Percentiles rank a stretch among this genome's conserved stretches.
Evolutionary conservation across 2,888 invertebrate species (phyloP).

Genomic region (Camptogramma bilineatum): DNA sequence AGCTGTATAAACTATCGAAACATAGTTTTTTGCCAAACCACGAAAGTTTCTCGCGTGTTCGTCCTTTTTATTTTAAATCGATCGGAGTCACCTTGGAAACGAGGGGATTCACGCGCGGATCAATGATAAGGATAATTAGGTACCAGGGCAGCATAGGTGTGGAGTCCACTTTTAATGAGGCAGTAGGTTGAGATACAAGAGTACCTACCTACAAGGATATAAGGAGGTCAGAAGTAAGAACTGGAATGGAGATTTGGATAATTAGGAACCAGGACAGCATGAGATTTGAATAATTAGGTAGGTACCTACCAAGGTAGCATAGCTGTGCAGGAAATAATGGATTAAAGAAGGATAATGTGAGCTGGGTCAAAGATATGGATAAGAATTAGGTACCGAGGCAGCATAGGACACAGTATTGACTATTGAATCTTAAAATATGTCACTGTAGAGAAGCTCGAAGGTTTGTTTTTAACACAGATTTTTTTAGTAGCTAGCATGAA

Average conservation of each 20-base stretch:
- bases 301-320: too few relatives aligned
- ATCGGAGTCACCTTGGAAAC: slow-evolving; percentile 34
- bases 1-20: slow-evolving; percentile 28
- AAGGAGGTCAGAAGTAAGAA: neutral
- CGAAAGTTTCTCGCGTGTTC: slow-evolving; percentile 25
- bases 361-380: too few relatives aligned
- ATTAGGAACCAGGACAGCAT: too few relatives aligned
- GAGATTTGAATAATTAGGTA: too few relatives aligned
- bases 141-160: slow-evolving; percentile 24
- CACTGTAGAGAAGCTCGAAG: too few relatives aligned
- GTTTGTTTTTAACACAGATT: too few relatives aligned
- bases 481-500: too few relatives aligned
- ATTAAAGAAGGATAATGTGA: too few relatives aligned
- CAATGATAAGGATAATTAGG: slow-evolving; percentile 19
- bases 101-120: slow-evolving; percentile 34
- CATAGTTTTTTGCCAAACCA: slow-evolving; percentile 32
- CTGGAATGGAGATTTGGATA: neutral
- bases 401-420: too few relatives aligned
- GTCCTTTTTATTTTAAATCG: slow-evolving; percentile 33
- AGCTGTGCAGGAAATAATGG: too few relatives aligned
- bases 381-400: too few relatives aligned
- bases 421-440: too few relatives aligned
- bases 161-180: slow-evolving; percentile 11
- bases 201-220: neutral
- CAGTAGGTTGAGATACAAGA: neutral